Base-by-base conservation (phyloP, 2,888 invertebrate species). In the Deilephila elpenor region DNA sequence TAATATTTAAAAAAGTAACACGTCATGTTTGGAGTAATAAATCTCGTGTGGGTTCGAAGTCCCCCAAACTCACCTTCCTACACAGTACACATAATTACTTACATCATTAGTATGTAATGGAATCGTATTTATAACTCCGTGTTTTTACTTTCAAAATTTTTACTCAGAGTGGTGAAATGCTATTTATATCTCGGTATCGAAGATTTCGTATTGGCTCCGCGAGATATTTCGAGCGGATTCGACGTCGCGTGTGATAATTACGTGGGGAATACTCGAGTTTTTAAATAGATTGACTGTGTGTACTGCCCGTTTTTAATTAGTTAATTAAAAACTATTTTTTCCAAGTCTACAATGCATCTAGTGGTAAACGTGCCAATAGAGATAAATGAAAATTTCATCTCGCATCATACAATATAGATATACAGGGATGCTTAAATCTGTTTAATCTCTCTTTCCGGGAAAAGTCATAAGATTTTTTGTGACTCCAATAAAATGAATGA, bases 191-290 rank as follows among this genome's bases (percentile, higher is more conserved):
- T 53, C 53, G 1, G 17, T 17, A 53, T 25, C 67, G 20, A 7
- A 25, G 29, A 44, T 67, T 44, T 44, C 44, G 20, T 25, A 20
- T 67, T 64, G 37, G 37, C 37, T 44, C 34, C 34, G 62, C 34
- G 67, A 17, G 25, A 20, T 67, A 67, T 67, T 67, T 67, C 17
- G 20, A 51, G 67, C 14, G 25, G 8, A 20, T 67, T 67, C 67
- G 62, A 62, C 72, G 37, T 59, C 37, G 72, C 64, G 72, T 67
- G 72, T 59, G 72, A 59, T 64, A 37, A 53, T 20, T 56, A 44
- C 1, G 44, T 14, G 20, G 44, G 44, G 44, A 67, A 67, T 67
- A 67, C 37, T 20, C 5, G 20, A 44, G 44, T 67, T 20, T 51
- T 17, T 67, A 44, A 44, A 67, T 67, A 67, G 11, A 20, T n/a